A percentile compares a stretch with the other conserved stretches of the same genome.
Conservation (phyloP, 1,140 invertebrate genomes). For the Macrotrachela quadricornifera region DNA sequence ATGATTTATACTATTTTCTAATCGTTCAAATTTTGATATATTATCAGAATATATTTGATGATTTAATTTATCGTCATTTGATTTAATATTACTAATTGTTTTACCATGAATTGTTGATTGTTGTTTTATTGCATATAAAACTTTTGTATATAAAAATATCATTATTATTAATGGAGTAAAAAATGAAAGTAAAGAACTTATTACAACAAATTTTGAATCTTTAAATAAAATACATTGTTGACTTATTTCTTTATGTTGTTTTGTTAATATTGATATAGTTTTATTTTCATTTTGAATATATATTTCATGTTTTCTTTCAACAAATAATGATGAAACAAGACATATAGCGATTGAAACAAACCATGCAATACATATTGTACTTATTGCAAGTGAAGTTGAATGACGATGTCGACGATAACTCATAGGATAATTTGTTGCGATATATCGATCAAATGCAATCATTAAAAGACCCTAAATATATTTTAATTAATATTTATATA, state of each 20-base stretch:
- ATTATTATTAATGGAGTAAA: constrained; percentile 86
- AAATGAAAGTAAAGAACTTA: constrained; percentile 78
- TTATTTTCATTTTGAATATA: no score
- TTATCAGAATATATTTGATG: no score
- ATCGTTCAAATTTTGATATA: no score
- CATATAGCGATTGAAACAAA: constrained; percentile 15
- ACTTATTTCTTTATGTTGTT: no score
- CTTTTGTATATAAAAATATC: constrained; percentile 85
- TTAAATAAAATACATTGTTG: no score
- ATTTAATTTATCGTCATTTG: no score
- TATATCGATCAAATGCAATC: constrained; percentile 29
- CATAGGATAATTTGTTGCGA: constrained; percentile 28
- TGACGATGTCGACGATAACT: constrained; percentile 24
- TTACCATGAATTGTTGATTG: background rate
- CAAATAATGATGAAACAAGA: no score
- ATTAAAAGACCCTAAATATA: constrained; percentile 16
- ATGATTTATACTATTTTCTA: no score
- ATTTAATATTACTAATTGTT: no score
- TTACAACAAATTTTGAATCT: constrained; percentile 43
- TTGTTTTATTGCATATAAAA: constrained; percentile 47
- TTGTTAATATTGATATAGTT: no score
- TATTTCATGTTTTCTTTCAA: no score
- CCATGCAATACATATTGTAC: constrained; percentile 29
- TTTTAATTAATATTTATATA: no score
- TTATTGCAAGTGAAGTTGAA: constrained; percentile 17